Conservation (phyloP, 2,888 invertebrate genomes). For the Didymodactylos carnosus region DNA sequence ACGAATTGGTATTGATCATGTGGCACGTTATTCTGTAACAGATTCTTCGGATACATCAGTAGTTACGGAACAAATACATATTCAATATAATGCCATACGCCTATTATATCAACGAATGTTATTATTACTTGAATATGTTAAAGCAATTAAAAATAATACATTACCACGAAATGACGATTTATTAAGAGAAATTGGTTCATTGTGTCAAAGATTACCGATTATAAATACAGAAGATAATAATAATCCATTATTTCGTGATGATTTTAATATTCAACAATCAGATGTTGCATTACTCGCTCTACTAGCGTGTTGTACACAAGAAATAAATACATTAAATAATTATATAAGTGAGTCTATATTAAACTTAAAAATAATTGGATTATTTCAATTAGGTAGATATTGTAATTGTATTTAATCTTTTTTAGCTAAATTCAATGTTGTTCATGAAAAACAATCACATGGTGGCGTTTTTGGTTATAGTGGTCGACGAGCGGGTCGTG, state of each 20-base stretch:
- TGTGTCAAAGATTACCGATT: constrained; percentile 74
- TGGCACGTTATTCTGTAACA: constrained; percentile 72
- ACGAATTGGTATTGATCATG: constrained; percentile 92
- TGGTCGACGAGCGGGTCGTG: background rate
- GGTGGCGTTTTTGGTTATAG: background rate
- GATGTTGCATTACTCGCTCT: background rate
- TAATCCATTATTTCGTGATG: background rate
- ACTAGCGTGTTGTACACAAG: background rate
- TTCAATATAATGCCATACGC: constrained; percentile 86
- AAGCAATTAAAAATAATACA: constrained; percentile 63
- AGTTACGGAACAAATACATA: constrained; percentile 79
- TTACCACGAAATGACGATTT: constrained; percentile 59
- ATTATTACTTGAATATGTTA: constrained; percentile 68
- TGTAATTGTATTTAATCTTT: background rate
- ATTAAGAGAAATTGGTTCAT: constrained; percentile 68
- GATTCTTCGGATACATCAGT: constrained; percentile 49
- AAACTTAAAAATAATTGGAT: too few species aligned
- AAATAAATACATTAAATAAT: background rate
- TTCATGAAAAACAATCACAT: background rate
- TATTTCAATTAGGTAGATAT: too few species aligned
- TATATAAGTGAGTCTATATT: background rate
- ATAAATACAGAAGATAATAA: constrained; percentile 44
- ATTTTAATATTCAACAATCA: background rate
- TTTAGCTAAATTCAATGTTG: background rate
- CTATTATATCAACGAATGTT: constrained; percentile 83